A percentile compares a stretch with the other conserved stretches of the same genome.
These are phyloP conservation scores for Subacronicta megacephala DNA, from an alignment of 2,888 invertebrate genomes.

Conservation along the genomic window DNA sequence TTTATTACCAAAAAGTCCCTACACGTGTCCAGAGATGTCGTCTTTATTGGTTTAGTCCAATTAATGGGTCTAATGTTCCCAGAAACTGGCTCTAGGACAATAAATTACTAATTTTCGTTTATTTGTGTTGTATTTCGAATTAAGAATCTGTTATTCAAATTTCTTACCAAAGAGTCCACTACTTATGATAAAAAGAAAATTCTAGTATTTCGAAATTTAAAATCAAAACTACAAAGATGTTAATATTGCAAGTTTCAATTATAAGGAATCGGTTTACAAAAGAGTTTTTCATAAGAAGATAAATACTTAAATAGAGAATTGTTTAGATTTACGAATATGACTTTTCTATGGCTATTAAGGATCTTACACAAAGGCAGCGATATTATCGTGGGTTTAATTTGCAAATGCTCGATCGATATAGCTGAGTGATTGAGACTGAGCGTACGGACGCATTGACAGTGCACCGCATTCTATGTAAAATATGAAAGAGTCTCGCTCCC, in stretches of 20 bases:
- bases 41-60: conserved; percentile 88
- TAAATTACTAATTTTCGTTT: conserved; percentile 80
- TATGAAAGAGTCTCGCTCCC: conserved; percentile 80
- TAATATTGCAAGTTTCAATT: conserved; percentile 33
- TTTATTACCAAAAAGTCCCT: conserved; percentile 69
- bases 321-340: conserved; percentile 54
- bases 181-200: conserved; percentile 44
- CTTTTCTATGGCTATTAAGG: conserved; percentile 60
- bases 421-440: conserved; percentile 85
- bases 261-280: conserved; percentile 33
- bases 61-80: conserved; percentile 85
- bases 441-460: conserved; percentile 78
- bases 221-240: conserved; percentile 26
- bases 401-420: conserved; percentile 79
- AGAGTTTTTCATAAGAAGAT: conserved; percentile 47
- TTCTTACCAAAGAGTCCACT: conserved; percentile 39
- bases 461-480: conserved; percentile 87
- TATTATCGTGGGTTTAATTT: conserved; percentile 81
- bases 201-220: conserved; percentile 24
- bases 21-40: conserved; percentile 85
- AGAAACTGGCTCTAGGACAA: conserved; percentile 71
- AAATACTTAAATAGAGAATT: conserved; percentile 52
- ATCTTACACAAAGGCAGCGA: conserved; percentile 61
- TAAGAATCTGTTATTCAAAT: conserved; percentile 57
- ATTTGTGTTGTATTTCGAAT: conserved; percentile 58